These are phyloP conservation scores for Pocillopora verrucosa DNA, from an alignment of 64 coral and sea anemone species.

Conservation along the genomic window DNA sequence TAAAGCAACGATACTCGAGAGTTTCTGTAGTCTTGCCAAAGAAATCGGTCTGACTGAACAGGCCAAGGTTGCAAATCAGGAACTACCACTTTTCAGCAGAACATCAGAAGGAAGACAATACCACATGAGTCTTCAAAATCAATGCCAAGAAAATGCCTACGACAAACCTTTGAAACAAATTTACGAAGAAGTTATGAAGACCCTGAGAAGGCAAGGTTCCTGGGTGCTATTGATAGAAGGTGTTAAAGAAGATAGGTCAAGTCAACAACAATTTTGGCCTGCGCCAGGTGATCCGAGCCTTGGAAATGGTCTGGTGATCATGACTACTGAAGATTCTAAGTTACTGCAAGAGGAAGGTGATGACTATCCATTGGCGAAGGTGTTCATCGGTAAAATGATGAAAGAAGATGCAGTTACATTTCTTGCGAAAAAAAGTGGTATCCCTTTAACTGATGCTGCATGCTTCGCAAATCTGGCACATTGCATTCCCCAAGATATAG, in stretches of 20 bases:
- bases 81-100: conserved; percentile 4
- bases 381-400: conserved; percentile 12
- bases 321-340: neutral
- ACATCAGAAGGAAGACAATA: conserved; percentile 6
- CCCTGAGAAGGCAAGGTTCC: neutral
- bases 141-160: neutral
- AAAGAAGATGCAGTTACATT: neutral
- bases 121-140: neutral
- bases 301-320: conserved; percentile 15
- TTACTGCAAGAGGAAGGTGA: neutral
- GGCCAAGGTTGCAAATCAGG: neutral
- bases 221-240: conserved; percentile 6
- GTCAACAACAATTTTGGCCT: neutral
- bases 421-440: neutral
- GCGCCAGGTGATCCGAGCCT: neutral
- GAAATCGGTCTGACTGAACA: conserved; percentile 3
- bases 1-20: neutral
- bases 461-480: too few species aligned
- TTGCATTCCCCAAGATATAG: neutral
- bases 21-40: conserved; percentile 14
- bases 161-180: conserved; percentile 10
- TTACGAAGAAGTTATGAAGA: neutral
- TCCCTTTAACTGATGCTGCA: neutral
- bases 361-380: neutral
- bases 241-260: neutral